These are phyloP conservation scores for Piscicola geometra DNA, from an alignment of 2,888 invertebrate species.

Conservation along the genomic window DNA sequence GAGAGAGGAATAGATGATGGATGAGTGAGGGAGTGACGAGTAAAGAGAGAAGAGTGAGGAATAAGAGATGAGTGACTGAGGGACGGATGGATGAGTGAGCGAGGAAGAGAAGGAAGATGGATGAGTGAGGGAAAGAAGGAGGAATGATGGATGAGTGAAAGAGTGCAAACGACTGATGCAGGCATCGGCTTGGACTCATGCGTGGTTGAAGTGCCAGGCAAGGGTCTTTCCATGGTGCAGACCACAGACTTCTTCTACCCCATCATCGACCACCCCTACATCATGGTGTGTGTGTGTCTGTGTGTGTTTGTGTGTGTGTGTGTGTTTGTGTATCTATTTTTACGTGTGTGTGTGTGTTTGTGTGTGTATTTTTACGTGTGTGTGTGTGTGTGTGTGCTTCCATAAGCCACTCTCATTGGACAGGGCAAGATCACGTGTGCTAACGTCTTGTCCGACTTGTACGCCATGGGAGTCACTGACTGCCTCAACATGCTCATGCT, in stretches of 20 bases:
- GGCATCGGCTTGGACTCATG: conserved; percentile 82
- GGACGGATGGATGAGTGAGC: no score
- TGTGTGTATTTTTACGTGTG: no score
- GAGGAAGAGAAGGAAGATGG: no score
- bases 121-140: background rate
- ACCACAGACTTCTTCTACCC: conserved; percentile 84
- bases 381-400: no score
- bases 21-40: no score
- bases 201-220: conserved; percentile 72
- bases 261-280: conserved; percentile 75
- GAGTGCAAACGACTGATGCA: conserved; percentile 42
- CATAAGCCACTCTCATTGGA: background rate
- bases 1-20: no score
- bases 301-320: no score
- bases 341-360: conserved; percentile 53
- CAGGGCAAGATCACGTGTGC: conserved; percentile 89
- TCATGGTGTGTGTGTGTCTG: conserved; percentile 62
- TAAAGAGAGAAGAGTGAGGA: no score
- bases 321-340: no score
- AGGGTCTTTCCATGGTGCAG: conserved; percentile 71
- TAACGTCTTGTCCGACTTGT: conserved; percentile 84
- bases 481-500: conserved; percentile 91
- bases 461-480: conserved; percentile 77
- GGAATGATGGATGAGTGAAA: no score
- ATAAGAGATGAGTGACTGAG: no score